Evolutionary conservation across 2,797 vertebrate species (phyloP).

Genomic region (Caiman crocodilus): DNA sequence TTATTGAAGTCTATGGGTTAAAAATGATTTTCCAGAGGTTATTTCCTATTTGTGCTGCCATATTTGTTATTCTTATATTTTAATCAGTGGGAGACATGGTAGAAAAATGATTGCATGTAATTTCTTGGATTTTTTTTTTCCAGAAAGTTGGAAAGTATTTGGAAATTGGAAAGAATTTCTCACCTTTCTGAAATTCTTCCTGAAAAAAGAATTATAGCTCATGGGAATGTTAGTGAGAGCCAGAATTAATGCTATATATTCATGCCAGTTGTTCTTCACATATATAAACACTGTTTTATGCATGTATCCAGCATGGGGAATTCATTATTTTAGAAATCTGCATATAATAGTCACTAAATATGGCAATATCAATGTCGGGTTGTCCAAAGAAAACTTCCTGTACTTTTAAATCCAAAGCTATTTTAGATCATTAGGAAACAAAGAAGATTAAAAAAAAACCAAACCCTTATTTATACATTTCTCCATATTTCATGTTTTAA

Average conservation of each 20-base stretch:
- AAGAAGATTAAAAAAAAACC: not conserved
- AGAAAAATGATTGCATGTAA: slow-evolving; percentile 3
- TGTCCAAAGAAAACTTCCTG: not conserved
- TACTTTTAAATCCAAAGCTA: not conserved
- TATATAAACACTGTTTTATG: slow-evolving; percentile 30
- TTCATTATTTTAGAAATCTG: not conserved
- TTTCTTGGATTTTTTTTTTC: not conserved
- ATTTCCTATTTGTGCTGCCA: slow-evolving; percentile 9
- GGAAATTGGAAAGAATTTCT: not conserved
- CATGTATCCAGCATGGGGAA: not conserved
- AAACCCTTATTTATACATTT: slow-evolving; percentile 12
- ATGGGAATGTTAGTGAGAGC: not conserved
- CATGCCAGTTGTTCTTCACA: slow-evolving; percentile 9
- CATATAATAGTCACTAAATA: not conserved
- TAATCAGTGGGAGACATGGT: not conserved
- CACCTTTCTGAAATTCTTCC: not conserved
- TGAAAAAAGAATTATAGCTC: slow-evolving; percentile 29
- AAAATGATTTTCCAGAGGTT: not conserved
- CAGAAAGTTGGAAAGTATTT: not conserved
- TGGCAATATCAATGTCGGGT: not conserved
- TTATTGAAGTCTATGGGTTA: not conserved
- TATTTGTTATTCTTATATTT: slow-evolving; percentile 8
- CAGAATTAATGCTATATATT: not conserved
- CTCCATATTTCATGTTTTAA: not conserved
- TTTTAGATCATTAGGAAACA: slow-evolving; percentile 16